phyloP scores from a whole-genome alignment of 2,888 invertebrate genomes.

The Megalurothrips usitatus region DNA sequence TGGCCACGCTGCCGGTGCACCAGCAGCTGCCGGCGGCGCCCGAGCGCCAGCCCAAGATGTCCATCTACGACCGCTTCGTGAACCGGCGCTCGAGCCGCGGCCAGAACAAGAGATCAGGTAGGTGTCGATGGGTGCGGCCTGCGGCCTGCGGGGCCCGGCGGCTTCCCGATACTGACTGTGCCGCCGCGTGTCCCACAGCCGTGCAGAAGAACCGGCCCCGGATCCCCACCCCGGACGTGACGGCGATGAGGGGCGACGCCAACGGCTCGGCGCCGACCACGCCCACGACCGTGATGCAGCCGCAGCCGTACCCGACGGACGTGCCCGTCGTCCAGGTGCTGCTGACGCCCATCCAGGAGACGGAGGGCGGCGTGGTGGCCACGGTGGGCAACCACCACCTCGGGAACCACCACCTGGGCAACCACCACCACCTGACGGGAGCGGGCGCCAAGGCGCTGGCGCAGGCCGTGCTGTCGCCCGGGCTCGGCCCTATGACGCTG shows the following conservation, averaged over 20 bases:
- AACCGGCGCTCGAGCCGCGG: conserved; percentile 73
- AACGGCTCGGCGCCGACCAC: conserved; percentile 54
- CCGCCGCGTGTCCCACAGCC: conserved; percentile 48
- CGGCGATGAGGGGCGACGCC: conserved; percentile 71
- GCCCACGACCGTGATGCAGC: conserved; percentile 45
- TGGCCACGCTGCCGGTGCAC: neutral
- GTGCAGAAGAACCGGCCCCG: conserved; percentile 76
- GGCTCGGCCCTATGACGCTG: conserved; percentile 50
- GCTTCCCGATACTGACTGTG: neutral
- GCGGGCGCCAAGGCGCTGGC: conserved; percentile 68
- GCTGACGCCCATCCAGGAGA: conserved; percentile 78
- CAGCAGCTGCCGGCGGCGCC: neutral
- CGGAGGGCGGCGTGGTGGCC: conserved; percentile 55
- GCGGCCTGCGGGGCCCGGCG: too few species aligned
- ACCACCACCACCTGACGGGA: conserved; percentile 30
- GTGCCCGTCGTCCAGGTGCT: conserved; percentile 52
- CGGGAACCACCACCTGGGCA: conserved; percentile 23
- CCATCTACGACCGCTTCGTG: conserved; percentile 76
- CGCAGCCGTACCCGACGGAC: conserved; percentile 34
- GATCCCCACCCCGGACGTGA: conserved; percentile 83
- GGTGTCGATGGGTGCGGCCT: conserved; percentile 37
- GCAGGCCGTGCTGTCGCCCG: conserved; percentile 69
- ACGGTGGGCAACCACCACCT: conserved; percentile 31
- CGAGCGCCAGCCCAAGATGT: conserved; percentile 56
- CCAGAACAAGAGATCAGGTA: conserved; percentile 65